Conservation (phyloP, 1,140 invertebrate species). For the Brachionus asplanchnoidis region DNA sequence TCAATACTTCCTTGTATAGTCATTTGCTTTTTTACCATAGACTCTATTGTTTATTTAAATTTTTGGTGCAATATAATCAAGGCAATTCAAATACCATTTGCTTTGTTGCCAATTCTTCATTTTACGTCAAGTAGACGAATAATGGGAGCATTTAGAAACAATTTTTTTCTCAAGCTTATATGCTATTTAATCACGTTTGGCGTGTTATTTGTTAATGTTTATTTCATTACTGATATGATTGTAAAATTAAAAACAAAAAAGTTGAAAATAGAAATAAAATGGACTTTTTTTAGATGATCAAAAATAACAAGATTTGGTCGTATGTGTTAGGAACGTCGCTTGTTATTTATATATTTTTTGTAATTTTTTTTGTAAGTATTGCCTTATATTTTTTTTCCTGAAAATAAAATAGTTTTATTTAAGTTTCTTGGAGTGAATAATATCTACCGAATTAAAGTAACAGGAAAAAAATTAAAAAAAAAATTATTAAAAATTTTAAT, state of each 20-base stretch:
- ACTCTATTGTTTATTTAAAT: slow-evolving; percentile 75
- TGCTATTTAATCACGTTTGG: slow-evolving; percentile 27
- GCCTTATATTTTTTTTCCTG: not conserved
- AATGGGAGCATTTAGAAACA: slow-evolving; percentile 64
- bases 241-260: not conserved
- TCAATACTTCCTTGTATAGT: slow-evolving; percentile 22
- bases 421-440: slow-evolving; percentile 39
- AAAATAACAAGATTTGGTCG: slow-evolving; percentile 27
- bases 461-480: not conserved
- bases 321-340: not conserved
- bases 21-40: slow-evolving; percentile 62
- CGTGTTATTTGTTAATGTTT: slow-evolving; percentile 3
- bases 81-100: slow-evolving; percentile 68
- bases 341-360: slow-evolving; percentile 38
- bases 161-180: not conserved
- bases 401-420: not conserved
- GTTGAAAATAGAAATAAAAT: not conserved
- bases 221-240: slow-evolving; percentile 15
- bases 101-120: slow-evolving; percentile 76
- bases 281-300: slow-evolving; percentile 26
- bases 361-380: slow-evolving; percentile 36
- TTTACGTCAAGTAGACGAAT: slow-evolving; percentile 74
- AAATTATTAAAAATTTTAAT: not conserved
- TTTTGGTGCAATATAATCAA: slow-evolving; percentile 84
- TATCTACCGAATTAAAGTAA: slow-evolving; percentile 27